Base-by-base conservation (phyloP, 2,797 vertebrate genomes). In the Acipenser ruthenus region DNA sequence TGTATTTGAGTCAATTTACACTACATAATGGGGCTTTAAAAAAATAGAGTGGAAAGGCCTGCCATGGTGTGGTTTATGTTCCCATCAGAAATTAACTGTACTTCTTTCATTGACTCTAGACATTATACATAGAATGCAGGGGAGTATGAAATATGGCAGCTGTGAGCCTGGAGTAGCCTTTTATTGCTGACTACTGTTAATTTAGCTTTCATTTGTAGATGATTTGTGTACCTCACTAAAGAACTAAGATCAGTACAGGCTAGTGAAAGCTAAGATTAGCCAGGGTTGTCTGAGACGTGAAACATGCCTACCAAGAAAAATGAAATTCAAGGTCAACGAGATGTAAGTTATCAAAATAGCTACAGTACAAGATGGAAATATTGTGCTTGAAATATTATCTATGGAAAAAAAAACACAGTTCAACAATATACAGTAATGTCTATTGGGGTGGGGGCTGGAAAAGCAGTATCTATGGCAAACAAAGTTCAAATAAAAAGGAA, bases 201-300 rank as follows among this genome's bases (percentile, higher is more conserved):
- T 60, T 59, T 55, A 65, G 51, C 55, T 53, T 53, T 66, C 65
- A 66, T 59, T 60, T 66, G 37, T 15, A 66, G n/a, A 49, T 60
- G 55, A 55, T 48, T 37, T 50, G 11, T 18, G 23, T 58, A 6
- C 11, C 37, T 10, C 37, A 11, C 9, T 53, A 4, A 56, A 37
- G 23, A 65, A 65, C 49, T 10, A 11, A 13, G 64, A 49, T 12
- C 49, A 37, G n/a, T 13, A 12, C 2, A 15, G 37, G 37, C 55
- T 58, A 6, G 2, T 11, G 55, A 60, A 56, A 12, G 55, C 7
- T 37, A 15, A 60, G 65, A 49, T 60, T 60, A 49, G 47, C 15
- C 60, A 49, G 59, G 47, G n/a, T 66, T 66, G 83, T 82, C 76
- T 76, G 79, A 75, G 79, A 78, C 82, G 83, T 82, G 85, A 86